Conservation (phyloP, 2,797 vertebrate species). For the Anableps anableps region DNA sequence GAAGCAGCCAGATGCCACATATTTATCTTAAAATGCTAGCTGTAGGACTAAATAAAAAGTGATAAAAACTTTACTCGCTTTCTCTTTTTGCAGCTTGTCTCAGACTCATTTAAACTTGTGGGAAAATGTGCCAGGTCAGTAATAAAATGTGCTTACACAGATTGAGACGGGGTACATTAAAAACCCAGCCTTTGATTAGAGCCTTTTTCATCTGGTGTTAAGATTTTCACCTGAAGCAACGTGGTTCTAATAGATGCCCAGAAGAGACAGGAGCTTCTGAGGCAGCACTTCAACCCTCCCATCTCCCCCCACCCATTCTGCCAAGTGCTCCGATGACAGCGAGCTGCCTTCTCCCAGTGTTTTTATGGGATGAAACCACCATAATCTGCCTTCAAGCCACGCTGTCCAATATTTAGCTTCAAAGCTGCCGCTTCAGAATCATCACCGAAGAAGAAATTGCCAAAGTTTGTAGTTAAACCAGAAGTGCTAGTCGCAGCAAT, state of each 20-base stretch:
- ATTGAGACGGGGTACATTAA: conserved; percentile 68
- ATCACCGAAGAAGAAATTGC: conserved; percentile 25
- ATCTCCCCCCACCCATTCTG: conserved; percentile 15
- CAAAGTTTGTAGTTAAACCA: conserved; percentile 41
- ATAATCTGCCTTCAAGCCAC: conserved; percentile 64
- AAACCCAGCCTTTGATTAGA: conserved; percentile 75
- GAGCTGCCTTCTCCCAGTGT: conserved; percentile 49
- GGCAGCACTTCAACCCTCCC: conserved; percentile 72
- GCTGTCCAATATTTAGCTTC: conserved; percentile 62
- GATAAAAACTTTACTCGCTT: conserved; percentile 32
- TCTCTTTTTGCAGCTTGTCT: conserved; percentile 40
- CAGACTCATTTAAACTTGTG: conserved; percentile 57
- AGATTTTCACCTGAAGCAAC: conserved; percentile 75
- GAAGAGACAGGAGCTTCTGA: conserved; percentile 77
- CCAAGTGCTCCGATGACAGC: conserved; percentile 62
- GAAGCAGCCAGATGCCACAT: conserved; percentile 31
- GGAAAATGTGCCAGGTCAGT: conserved; percentile 75
- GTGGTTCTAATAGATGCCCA: conserved; percentile 54
- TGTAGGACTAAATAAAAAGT: conserved; percentile 31
- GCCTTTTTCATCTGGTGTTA: conserved; percentile 61
- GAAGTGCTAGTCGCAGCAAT: conserved; percentile 41
- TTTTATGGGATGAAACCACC: conserved; percentile 56
- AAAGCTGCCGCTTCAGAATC: conserved; percentile 56
- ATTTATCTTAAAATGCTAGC: conserved; percentile 30
- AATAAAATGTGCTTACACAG: conserved; percentile 80